Evolutionary conservation across 2,888 invertebrate species (phyloP), one percentile per base, ranked within the genome.

Genomic region (Thecophora atra): DNA sequence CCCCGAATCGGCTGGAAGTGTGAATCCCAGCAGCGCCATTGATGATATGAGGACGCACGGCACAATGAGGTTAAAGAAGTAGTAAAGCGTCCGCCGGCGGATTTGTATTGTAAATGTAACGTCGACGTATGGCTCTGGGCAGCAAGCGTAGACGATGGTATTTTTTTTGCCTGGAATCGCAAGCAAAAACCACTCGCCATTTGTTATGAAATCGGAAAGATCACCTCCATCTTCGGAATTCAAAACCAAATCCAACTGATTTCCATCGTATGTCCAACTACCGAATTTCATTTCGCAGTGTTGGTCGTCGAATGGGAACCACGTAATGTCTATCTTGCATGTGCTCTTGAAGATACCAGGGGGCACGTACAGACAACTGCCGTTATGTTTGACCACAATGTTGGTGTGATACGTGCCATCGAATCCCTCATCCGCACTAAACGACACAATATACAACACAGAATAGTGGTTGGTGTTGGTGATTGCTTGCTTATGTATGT

Each of bases 231-330:
- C 91, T 83, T 95, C 94, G 84, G 95, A 95, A 88, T 98, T 96
- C 87, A 98, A 93, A 88, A 94, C 92, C 89, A 99, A 93, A 91
- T 99, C 97, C 89, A 99, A 91, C 94, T 96, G 95, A 90, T 93
- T 93, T 90, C 97, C 97, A 89, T 96, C 96, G 91, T 99, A 98
- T 87, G 99, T 98, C 99, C 99, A 99, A 90, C 98, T 98, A 90
- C 99, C 99, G 89, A 99, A 99, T 93, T 99, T 97, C 95, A 99
- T 96, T 89, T 96, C 94, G 91, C 99, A 99, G 89, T 94, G 94
- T 92, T 99, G 99, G 90, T 99, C 98, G 91, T 99, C 99, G 91
- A 99, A 99, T 89, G 99, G 99, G 92, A 99, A 99, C 98, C 98
- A 99, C 89, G 98, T 98, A 93, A 99, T 99, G 92, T 99, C 97